Percentiles rank a stretch among this genome's conserved stretches.
Conservation (phyloP, 2,888 invertebrate species). For the Agrotis puta region DNA sequence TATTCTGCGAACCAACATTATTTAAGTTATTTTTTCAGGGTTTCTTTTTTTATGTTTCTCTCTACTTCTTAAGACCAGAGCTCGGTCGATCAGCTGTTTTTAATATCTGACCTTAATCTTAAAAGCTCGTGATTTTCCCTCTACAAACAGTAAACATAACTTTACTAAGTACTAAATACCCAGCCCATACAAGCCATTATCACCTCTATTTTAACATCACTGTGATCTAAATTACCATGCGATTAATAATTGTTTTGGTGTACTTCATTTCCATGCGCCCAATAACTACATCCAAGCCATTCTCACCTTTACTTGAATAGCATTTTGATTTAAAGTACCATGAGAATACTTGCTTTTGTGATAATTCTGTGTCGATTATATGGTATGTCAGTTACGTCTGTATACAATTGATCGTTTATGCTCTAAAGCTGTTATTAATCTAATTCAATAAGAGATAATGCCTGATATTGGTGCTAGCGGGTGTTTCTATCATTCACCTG, state of each 20-base stretch:
- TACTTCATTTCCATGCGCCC: background rate
- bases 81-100: background rate
- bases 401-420: slow-evolving; percentile 20
- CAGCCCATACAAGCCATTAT: too few species aligned
- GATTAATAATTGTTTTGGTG: too few species aligned
- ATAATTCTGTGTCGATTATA: slow-evolving; percentile 26
- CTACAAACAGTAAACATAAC: slow-evolving; percentile 2
- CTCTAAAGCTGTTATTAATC: slow-evolving; percentile 36
- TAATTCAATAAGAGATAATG: slow-evolving; percentile 32
- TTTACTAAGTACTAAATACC: background rate
- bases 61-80: too few species aligned
- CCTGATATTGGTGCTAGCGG: background rate
- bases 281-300: background rate
- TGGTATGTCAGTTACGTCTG: background rate
- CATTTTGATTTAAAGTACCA: background rate
- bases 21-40: too few species aligned
- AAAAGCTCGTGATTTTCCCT: slow-evolving; percentile 34
- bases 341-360: background rate
- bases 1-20: too few species aligned
- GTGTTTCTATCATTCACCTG: slow-evolving; percentile 19
- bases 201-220: too few species aligned
- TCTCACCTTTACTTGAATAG: background rate
- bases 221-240: too few species aligned
- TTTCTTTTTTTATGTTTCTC: too few species aligned
- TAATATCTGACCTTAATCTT: slow-evolving; percentile 28